Conservation (phyloP, 2,888 invertebrate species). For the Hirtodrosophila cameraria region DNA sequence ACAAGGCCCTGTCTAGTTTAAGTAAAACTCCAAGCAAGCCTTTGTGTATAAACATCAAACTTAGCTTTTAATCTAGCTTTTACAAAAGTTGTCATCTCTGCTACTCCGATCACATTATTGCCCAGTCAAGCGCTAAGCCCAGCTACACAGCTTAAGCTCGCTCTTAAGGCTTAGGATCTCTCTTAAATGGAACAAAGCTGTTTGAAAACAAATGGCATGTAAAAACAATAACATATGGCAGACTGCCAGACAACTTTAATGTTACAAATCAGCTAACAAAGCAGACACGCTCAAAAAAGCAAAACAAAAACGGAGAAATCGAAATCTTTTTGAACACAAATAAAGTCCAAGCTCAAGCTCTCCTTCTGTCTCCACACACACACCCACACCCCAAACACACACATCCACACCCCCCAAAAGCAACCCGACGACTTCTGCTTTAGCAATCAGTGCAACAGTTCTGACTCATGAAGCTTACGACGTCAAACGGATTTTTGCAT, state of each 20-base stretch:
- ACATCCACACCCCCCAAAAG: constrained; percentile 4
- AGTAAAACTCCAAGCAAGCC: too few species aligned
- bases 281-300: constrained; percentile 59
- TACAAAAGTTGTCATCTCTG: constrained; percentile 2
- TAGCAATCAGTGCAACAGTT: constrained; percentile 71
- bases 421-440: constrained; percentile 19
- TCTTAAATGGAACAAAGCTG: constrained; percentile 45
- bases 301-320: constrained; percentile 64
- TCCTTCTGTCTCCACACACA: constrained; percentile 4
- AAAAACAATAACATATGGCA: constrained; percentile 24
- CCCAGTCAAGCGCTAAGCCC: constrained; percentile 12
- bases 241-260: constrained; percentile 28
- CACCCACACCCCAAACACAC: constrained; percentile 5
- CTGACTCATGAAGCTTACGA: constrained; percentile 73
- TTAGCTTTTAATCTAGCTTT: too few species aligned
- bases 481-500: constrained; percentile 77
- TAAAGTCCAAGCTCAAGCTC: constrained; percentile 41
- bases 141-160: constrained; percentile 10
- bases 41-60: too few species aligned
- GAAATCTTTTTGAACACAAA: constrained; percentile 52
- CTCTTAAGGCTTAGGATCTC: constrained; percentile 39
- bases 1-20: too few species aligned
- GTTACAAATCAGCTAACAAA: constrained; percentile 59
- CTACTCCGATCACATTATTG: neutral
- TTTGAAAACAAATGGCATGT: constrained; percentile 39